These are phyloP conservation scores for Chaetodon trifasciatus DNA, from an alignment of 2,797 vertebrate genomes.

Conservation along the genomic window DNA sequence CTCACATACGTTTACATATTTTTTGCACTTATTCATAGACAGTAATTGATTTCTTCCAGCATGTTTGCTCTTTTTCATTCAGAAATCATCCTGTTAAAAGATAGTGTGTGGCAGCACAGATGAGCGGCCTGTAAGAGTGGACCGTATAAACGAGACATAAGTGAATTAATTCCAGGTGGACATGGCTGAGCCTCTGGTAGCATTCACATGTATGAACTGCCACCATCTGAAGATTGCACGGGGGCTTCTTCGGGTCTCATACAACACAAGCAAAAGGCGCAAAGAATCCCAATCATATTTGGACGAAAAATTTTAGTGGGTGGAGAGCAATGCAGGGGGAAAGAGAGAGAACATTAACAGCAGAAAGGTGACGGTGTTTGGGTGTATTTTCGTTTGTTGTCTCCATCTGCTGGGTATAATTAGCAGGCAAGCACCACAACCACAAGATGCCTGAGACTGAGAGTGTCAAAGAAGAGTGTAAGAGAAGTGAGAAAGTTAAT, in stretches of 20 bases:
- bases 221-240: constrained; percentile 58
- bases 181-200: constrained; percentile 53
- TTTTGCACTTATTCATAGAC: background rate
- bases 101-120: constrained; percentile 21
- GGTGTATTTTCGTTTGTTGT: constrained; percentile 54
- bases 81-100: constrained; percentile 22
- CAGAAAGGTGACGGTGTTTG: constrained; percentile 27
- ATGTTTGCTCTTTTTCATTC: constrained; percentile 10
- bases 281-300: constrained; percentile 57
- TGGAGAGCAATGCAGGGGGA: constrained; percentile 1
- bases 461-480: constrained; percentile 33
- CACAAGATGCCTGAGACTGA: constrained; percentile 35
- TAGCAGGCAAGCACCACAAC: constrained; percentile 53
- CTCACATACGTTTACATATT: background rate
- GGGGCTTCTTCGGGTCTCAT: constrained; percentile 41
- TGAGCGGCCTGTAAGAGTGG: constrained; percentile 13
- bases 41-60: constrained; percentile 8
- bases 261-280: constrained; percentile 12
- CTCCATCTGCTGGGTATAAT: constrained; percentile 75
- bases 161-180: constrained; percentile 49
- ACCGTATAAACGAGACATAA: constrained; percentile 33
- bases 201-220: constrained; percentile 68
- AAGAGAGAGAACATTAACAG: background rate
- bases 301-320: background rate
- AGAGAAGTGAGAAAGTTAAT: constrained; percentile 50